Evolutionary conservation across 2,888 invertebrate genomes (phyloP).

Genomic region (Drosophila atripex): DNA sequence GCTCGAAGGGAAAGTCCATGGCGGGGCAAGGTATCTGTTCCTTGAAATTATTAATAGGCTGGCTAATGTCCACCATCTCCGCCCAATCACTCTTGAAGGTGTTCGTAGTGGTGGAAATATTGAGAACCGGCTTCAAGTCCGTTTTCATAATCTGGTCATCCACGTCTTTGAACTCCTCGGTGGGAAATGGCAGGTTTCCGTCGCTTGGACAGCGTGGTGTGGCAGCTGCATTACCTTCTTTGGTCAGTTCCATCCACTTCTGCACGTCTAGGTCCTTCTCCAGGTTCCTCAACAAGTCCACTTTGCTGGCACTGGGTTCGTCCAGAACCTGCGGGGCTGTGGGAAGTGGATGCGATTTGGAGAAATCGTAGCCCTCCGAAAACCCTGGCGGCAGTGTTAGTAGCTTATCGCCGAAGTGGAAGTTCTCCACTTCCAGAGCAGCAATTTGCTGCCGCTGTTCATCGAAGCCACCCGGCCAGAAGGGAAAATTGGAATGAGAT

Average conservation of each 20-base stretch:
- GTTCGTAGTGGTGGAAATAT: slow-evolving; percentile 86
- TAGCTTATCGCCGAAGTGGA: slow-evolving; percentile 82
- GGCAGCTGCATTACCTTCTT: not conserved
- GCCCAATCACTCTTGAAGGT: slow-evolving; percentile 90
- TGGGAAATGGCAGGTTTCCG: slow-evolving; percentile 32
- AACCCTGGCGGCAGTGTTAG: slow-evolving; percentile 89
- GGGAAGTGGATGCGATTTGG: not conserved
- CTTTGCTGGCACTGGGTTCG: slow-evolving; percentile 58
- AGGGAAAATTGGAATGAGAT: slow-evolving; percentile 91
- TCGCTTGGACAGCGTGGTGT: not conserved
- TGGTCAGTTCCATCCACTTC: slow-evolving; percentile 79
- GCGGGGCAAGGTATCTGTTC: slow-evolving; percentile 93
- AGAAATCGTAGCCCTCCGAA: slow-evolving; percentile 86
- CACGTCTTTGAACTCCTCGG: slow-evolving; percentile 71
- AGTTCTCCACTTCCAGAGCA: slow-evolving; percentile 82
- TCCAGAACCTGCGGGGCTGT: not conserved
- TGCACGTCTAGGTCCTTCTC: slow-evolving; percentile 81
- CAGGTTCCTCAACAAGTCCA: slow-evolving; percentile 80
- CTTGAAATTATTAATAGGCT: slow-evolving; percentile 92
- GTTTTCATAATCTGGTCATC: slow-evolving; percentile 80
- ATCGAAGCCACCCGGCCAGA: slow-evolving; percentile 93
- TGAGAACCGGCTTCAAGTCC: slow-evolving; percentile 87
- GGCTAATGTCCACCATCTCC: slow-evolving; percentile 91
- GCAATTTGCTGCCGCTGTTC: slow-evolving; percentile 85
- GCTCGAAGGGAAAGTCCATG: slow-evolving; percentile 93